Evolutionary conservation across 2,888 invertebrate species (phyloP), one percentile per base, ranked within the genome.

Genomic region (Macrosiphum euphorbiae): DNA sequence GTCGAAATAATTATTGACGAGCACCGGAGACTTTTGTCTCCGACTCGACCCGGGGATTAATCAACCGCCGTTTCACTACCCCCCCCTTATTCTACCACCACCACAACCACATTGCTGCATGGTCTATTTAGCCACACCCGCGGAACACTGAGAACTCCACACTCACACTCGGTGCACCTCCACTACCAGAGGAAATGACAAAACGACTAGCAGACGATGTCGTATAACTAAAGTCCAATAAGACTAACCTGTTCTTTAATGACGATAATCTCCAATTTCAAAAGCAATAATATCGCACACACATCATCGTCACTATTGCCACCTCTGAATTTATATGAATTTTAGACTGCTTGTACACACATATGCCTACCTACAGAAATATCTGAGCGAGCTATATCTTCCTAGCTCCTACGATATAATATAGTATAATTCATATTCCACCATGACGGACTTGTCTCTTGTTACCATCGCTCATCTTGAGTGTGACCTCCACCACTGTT

Each of bases 1-100:
- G 93, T 90, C 89, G 93, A 93, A 94, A 94, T 94, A 94, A 94
- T 94, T 94, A 94, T 94, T 94, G 93, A 94, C 93, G 93, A 94
- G 93, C 93, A 85, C 93, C 50, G 90, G 93, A 93, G 93, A 94
- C 93, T 94, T 94, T 90, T 94, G 93, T 94, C 93, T 94, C 90
- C 47, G 84, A 50, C 93, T 58, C 93, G 90, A 61, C 90, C 93
- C 85, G 93, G 90, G 90, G 90, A 94, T 94, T 94, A 94, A 94
- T 94, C 93, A 94, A 94, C 93, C 90, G 5, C 52, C 58, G 78
- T 52, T 47, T 86, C 86, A 50, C 86, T 52, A 78, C 78, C 35
- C 78, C 67, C 1, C 41, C n/a, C 20, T 47, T 4, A 1, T 44
- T 35, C 16, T 41, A 20, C 78, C 35, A 1, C 1, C 44, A 44